A percentile compares a stretch with the other conserved stretches of the same genome.
Evolutionary conservation across 2,113 vertebrate species (phyloP).

Genomic region (Montifringilla adamsi): DNA sequence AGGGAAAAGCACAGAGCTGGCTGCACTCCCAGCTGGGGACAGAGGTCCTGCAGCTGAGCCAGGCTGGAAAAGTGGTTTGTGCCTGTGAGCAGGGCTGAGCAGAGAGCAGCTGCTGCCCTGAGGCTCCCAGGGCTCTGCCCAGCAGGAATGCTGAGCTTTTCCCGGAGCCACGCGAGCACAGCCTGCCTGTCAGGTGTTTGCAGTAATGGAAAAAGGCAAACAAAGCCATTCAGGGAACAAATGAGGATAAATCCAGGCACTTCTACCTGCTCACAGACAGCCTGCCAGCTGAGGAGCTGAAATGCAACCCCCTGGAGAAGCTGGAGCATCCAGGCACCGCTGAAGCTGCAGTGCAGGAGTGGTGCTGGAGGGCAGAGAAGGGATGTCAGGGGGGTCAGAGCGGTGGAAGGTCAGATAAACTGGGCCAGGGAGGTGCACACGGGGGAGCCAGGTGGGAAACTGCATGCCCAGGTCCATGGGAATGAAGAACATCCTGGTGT

Average conservation of each 20-base stretch:
- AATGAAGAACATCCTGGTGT: background rate
- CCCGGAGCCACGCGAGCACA: background rate
- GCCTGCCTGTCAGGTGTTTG: background rate
- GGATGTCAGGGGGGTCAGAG: too few relatives aligned
- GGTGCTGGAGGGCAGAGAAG: background rate
- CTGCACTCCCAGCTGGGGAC: background rate
- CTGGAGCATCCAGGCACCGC: background rate
- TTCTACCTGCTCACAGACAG: background rate
- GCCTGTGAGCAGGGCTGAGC: background rate
- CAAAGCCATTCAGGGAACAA: background rate
- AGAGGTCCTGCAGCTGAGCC: background rate
- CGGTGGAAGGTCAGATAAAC: background rate
- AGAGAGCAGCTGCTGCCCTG: background rate
- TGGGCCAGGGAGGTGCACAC: background rate
- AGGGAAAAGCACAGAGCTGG: background rate
- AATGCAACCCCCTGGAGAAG: background rate
- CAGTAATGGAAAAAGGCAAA: background rate
- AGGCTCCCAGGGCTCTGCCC: background rate
- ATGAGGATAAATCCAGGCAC: background rate
- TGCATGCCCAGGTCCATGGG: accelerated
- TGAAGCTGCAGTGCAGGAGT: background rate
- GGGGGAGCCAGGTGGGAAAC: background rate
- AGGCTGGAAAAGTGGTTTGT: background rate
- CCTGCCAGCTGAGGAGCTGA: background rate
- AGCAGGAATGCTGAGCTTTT: background rate